These are phyloP conservation scores for Diachrysia chrysitis DNA, from an alignment of 2,888 invertebrate genomes.

Conservation along the genomic window DNA sequence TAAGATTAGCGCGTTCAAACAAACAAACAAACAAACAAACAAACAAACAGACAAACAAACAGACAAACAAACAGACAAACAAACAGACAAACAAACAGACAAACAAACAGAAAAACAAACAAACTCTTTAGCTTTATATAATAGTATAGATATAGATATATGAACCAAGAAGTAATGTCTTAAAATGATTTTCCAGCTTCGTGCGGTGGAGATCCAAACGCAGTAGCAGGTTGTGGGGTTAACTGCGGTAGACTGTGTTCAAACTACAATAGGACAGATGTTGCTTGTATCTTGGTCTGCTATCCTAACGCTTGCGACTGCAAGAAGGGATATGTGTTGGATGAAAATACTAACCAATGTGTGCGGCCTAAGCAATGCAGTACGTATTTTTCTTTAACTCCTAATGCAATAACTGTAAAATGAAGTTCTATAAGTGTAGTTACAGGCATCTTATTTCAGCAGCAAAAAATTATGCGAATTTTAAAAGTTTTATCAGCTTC, in stretches of 20 bases:
- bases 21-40: too few species aligned
- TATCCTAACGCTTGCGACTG: conserved; percentile 43
- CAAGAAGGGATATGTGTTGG: conserved; percentile 40
- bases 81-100: too few species aligned
- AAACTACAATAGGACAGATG: conserved; percentile 28
- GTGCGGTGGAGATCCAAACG: conserved; percentile 58
- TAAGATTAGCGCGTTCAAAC: too few species aligned
- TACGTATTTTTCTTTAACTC: conserved; percentile 13
- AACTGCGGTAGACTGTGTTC: conserved; percentile 56
- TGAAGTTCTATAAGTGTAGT: too few species aligned
- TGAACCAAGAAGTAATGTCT: not conserved
- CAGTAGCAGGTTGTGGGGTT: conserved; percentile 55
- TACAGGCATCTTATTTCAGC: too few species aligned
- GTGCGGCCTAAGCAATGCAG: conserved; percentile 40
- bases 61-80: too few species aligned
- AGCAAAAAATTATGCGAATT: too few species aligned
- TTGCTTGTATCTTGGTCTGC: conserved; percentile 33
- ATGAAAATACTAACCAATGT: conserved; percentile 36
- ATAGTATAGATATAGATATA: too few species aligned
- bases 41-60: too few species aligned
- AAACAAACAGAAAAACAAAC: too few species aligned
- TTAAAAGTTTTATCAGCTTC: too few species aligned
- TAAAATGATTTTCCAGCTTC: conserved; percentile 41
- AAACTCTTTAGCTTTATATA: too few species aligned
- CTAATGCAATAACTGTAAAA: not conserved